Base-by-base conservation (phyloP, 2,888 invertebrate genomes). In the Chironomus tentans region DNA sequence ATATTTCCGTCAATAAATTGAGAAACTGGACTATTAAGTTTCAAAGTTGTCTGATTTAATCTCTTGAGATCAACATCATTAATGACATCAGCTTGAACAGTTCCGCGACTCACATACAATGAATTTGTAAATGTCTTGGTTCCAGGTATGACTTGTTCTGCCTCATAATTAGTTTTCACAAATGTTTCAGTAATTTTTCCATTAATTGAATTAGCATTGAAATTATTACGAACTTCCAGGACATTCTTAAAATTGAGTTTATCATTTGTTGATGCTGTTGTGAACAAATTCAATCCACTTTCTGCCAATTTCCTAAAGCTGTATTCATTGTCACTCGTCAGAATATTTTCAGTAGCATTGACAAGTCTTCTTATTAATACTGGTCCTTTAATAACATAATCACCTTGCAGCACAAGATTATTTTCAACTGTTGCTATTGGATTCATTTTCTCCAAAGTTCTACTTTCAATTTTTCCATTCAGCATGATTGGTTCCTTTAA, bases 71-170 rank as follows among this genome's bases (percentile, higher is more conserved):
- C 81, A 1, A 86, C 81, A 24, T 81, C 82, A 80, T 88, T 88
- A 1, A 87, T 80, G 68, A 80, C 77, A 72, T 80, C 83, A 0
- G 81, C 81, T 46, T 85, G 82, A 70, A 81, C 82, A 46, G 84
- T 83, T 3, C 83, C 82, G 2, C 38, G 38, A 38, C 84, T 83
- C 5, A 88, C 82, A 73, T 80, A 78, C 12, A 89, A 78, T 79
- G 85, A 82, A 18, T 81, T 80, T 3, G 79, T 79, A 78, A 87
- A 85, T 3, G 79, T 80, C 79, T 89, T 89, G 61, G 78, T 78
- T 6, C 87, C 88, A 24, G 82, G 82, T 70, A 89, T 82, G 10
- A 83, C 78, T 79, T 86, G 84, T 38, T 82, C 78, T 18, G 83
- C 81, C 3, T 83, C 79, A 1, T 79, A 79, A 78, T 85, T 84